Evolutionary conservation across 1,140 invertebrate species (phyloP).

Genomic region (Euglossa dilemma): DNA sequence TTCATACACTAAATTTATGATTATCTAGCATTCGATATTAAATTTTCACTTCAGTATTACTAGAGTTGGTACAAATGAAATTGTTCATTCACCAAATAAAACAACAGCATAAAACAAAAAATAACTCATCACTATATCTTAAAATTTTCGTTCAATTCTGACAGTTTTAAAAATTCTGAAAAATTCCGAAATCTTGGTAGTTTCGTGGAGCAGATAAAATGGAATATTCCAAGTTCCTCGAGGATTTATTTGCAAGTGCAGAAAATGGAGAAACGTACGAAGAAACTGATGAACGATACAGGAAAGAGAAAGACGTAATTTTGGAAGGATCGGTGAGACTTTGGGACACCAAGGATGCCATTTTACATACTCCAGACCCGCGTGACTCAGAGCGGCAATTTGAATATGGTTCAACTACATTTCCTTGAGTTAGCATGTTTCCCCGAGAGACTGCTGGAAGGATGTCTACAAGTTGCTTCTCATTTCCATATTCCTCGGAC

Average conservation of each 20-base stretch:
- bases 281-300: not conserved
- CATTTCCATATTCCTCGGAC: conserved; percentile 33
- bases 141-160: too few relatives aligned
- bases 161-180: too few relatives aligned
- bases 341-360: not conserved
- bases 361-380: conserved; percentile 9
- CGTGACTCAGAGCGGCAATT: conserved; percentile 17
- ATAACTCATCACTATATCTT: too few relatives aligned
- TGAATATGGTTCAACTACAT: conserved; percentile 35
- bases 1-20: too few relatives aligned
- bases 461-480: conserved; percentile 28
- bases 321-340: not conserved
- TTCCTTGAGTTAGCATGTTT: conserved; percentile 37
- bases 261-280: not conserved
- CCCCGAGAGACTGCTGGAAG: conserved; percentile 13
- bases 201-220: not conserved
- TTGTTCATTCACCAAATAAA: too few relatives aligned
- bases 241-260: too few relatives aligned
- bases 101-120: too few relatives aligned
- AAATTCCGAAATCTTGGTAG: too few relatives aligned
- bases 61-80: too few relatives aligned
- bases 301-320: not conserved
- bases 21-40: too few relatives aligned
- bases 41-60: too few relatives aligned
- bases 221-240: not conserved